Evolutionary conservation across 2,888 invertebrate species (phyloP), one percentile per base, ranked within the genome.

Genomic region (Drosophila antonietae): DNA sequence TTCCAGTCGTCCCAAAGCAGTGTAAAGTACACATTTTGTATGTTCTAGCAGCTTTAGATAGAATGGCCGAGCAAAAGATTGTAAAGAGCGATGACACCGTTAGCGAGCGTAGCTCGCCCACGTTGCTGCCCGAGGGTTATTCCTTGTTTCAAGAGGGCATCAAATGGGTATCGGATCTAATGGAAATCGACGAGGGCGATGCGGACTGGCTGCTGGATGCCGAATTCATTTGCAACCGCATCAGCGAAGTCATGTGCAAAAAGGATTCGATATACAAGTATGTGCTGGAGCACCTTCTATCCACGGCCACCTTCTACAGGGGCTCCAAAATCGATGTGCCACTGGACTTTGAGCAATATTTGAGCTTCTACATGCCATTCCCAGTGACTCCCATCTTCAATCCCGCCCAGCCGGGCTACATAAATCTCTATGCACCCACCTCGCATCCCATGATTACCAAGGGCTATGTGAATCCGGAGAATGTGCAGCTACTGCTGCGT

Each of bases 291-390:
- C 52, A 82, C 20, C 62, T 82, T 2, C 37, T 75, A 3, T 39
- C 71, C 49, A 82, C 82, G 3, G 82, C 82, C 14, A 82, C 86
- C 15, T 82, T 82, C 31, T 86, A 78, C 43, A 44, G 82, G 2
- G 82, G 82, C 7, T 80, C 81, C 44, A 86, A 80, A n/a, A 75
- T 83, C 5, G 82, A 82, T 43, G 70, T 82, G 9, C 82, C 82
- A 0, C 31, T 82, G 12, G 53, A 73, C 37, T 82, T 82, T 33
- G 73, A 86, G 15, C 82, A 82, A 28, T 82, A 82, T 58, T 44
- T 82, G 10, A 80, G 83, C 18, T 83, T 82, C 9, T 10, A 52
- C 0, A 57, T 82, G 83, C 82, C 82, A 0, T 85, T 82, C 37
- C 47, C 73, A 0, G 78, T 82, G 2, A 80, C 78, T 10, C 82